Conservation (phyloP, 2,797 vertebrate species). For the Cygnus olor region DNA sequence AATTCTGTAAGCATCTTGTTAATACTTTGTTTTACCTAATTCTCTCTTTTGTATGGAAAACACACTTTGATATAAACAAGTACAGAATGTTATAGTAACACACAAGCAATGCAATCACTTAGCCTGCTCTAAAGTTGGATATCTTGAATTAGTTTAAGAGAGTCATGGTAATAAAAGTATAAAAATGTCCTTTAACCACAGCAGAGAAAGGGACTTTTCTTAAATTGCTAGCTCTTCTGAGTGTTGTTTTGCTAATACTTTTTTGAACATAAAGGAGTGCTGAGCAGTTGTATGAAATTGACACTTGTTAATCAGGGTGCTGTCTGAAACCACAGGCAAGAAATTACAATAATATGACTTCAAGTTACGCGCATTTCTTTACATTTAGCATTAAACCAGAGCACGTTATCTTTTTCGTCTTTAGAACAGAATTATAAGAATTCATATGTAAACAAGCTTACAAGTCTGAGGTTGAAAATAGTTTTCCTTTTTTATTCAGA, state of each 20-base stretch:
- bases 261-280: neutral
- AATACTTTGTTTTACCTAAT: neutral
- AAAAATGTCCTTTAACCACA: neutral
- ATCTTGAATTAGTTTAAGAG: neutral
- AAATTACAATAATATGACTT: neutral
- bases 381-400: neutral
- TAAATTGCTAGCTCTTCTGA: neutral
- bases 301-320: neutral
- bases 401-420: rapidly evolving
- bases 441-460: neutral
- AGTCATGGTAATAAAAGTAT: neutral
- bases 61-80: neutral
- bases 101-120: neutral
- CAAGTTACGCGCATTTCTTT: neutral
- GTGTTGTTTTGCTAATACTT: neutral
- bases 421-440: neutral
- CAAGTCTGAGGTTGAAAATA: neutral
- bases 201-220: neutral
- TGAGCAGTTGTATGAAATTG: neutral
- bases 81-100: neutral
- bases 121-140: neutral
- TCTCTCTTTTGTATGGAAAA: neutral
- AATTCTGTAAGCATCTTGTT: neutral
- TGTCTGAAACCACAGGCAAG: neutral
- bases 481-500: neutral